phyloP scores from a whole-genome alignment of 1,140 invertebrate genomes.

The Thaumatotibia leucotreta region DNA sequence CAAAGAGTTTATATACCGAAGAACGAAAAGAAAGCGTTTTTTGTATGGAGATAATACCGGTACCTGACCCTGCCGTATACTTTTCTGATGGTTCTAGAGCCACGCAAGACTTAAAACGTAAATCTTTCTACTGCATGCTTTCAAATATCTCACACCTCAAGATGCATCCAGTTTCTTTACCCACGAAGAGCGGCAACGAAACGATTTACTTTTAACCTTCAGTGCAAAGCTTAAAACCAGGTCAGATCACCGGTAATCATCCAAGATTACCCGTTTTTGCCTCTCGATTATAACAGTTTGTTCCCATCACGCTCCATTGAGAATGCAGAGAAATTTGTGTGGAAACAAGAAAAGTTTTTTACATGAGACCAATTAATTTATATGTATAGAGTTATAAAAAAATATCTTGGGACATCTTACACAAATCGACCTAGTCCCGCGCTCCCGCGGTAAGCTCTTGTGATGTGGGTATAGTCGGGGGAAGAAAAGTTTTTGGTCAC shows the following conservation, averaged over 20 bases:
- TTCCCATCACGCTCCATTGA: background rate
- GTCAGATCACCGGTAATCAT: background rate
- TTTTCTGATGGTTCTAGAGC: no score
- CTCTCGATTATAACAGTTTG: background rate
- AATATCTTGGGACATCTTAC: no score
- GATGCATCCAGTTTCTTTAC: background rate
- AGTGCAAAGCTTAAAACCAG: background rate
- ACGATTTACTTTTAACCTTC: background rate
- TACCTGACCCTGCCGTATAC: no score
- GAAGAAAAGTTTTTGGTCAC: no score
- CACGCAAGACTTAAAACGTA: no score
- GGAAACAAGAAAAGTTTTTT: background rate
- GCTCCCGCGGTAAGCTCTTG: no score
- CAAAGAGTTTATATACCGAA: no score
- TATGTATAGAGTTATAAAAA: background rate
- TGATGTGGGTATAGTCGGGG: no score
- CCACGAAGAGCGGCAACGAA: background rate
- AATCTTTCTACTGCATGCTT: background rate
- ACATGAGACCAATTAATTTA: background rate
- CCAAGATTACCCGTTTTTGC: background rate
- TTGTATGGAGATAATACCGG: no score
- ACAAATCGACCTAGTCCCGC: no score
- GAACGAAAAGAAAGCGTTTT: no score
- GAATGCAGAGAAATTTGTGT: conserved; percentile 11
- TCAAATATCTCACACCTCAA: background rate